phyloP scores from a whole-genome alignment of 2,797 vertebrate species.

The Sebastes vulpes region DNA sequence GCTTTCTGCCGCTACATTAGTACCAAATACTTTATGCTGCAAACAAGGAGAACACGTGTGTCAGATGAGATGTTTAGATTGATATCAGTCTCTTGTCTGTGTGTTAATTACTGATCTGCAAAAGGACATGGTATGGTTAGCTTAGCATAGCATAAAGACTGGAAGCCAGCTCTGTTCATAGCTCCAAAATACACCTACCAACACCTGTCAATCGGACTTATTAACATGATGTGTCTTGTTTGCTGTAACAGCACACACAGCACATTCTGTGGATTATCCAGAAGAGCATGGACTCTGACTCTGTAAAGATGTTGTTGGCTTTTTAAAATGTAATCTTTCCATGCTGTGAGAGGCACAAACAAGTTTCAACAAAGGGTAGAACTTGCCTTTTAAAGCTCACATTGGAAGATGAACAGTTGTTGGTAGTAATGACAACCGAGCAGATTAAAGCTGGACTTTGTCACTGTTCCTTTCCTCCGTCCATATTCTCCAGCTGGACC shows the following conservation, averaged over 20 bases:
- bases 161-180: background rate
- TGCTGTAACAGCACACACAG: background rate
- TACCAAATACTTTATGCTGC: background rate
- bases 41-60: background rate
- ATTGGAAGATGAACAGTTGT: background rate
- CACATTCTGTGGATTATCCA: background rate
- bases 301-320: background rate
- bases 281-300: background rate
- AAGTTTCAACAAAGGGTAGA: no score
- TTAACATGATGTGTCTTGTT: background rate
- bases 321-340: background rate
- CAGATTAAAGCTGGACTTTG: background rate
- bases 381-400: no score
- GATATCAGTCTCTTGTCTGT: background rate
- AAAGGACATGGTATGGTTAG: background rate
- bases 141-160: background rate
- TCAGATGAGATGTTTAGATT: background rate
- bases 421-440: background rate
- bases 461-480: background rate
- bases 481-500: slow-evolving; percentile 88
- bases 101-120: background rate
- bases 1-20: background rate
- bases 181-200: background rate
- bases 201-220: background rate
- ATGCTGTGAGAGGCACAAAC: background rate